Percentiles rank a stretch among this genome's conserved stretches.
Conservation (phyloP, 2,888 invertebrate species). For the Luffia ferchaultella region DNA sequence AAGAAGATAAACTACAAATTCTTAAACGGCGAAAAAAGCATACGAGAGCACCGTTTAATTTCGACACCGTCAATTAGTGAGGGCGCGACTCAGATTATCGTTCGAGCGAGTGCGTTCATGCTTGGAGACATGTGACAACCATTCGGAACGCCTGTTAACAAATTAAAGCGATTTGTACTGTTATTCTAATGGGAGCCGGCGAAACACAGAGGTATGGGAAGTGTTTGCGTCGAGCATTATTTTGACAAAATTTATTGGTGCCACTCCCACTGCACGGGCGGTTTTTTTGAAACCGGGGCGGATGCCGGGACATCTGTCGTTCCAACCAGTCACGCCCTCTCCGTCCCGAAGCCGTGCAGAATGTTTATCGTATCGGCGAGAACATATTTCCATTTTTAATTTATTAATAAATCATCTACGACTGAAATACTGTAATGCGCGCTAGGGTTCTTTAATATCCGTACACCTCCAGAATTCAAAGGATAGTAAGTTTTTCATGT, state of each 20-base stretch:
- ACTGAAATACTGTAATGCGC: too few species aligned
- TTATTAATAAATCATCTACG: too few species aligned
- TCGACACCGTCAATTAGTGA: slow-evolving; percentile 60
- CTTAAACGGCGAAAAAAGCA: slow-evolving; percentile 27
- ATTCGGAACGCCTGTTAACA: slow-evolving; percentile 60
- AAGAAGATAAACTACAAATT: too few species aligned
- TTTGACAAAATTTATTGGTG: slow-evolving; percentile 65
- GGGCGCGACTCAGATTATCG: slow-evolving; percentile 50
- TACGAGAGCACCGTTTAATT: slow-evolving; percentile 55
- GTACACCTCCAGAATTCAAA: too few species aligned
- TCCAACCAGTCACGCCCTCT: slow-evolving; percentile 44
- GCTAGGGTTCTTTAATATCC: too few species aligned
- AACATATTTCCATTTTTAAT: not conserved
- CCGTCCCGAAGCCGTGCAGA: slow-evolving; percentile 25
- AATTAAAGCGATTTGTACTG: slow-evolving; percentile 63
- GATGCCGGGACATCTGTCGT: slow-evolving; percentile 56
- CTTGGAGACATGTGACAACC: slow-evolving; percentile 51
- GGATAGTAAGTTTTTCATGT: too few species aligned
- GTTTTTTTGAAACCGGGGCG: slow-evolving; percentile 30
- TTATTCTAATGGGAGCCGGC: slow-evolving; percentile 54
- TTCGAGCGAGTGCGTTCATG: slow-evolving; percentile 15
- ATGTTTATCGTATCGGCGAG: slow-evolving; percentile 31
- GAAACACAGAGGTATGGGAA: slow-evolving; percentile 38
- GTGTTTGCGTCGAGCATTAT: slow-evolving; percentile 58
- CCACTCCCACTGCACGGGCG: slow-evolving; percentile 50